These are phyloP conservation scores for Phrynocephalus forsythii DNA, from an alignment of 2,797 vertebrate species.

Conservation along the genomic window DNA sequence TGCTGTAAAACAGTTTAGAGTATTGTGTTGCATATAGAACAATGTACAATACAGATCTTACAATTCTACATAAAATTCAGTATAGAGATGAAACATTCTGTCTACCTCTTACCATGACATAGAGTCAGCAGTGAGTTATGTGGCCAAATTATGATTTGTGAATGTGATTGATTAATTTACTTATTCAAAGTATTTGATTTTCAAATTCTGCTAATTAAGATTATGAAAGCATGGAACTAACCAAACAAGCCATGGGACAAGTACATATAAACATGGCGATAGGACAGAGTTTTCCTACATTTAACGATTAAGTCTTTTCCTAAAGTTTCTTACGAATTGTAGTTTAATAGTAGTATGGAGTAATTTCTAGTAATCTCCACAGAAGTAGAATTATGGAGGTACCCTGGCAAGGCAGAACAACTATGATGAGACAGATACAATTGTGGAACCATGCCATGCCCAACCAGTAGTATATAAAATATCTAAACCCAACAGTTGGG, in stretches of 20 bases:
- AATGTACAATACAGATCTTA: no score
- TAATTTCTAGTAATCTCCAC: not conserved
- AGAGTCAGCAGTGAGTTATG: not conserved
- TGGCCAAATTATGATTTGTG: not conserved
- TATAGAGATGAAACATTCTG: not conserved
- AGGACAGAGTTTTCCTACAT: not conserved
- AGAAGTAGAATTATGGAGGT: not conserved
- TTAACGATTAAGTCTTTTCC: not conserved
- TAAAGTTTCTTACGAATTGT: not conserved
- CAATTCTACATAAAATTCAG: not conserved
- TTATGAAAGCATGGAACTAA: not conserved
- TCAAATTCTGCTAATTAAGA: not conserved
- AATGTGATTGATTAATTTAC: not conserved
- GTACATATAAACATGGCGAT: no score
- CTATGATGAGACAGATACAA: no score
- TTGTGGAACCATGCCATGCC: not conserved
- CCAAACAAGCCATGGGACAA: not conserved
- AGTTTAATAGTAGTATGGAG: not conserved
- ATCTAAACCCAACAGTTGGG: not conserved
- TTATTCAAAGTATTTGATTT: not conserved
- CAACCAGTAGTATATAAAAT: not conserved
- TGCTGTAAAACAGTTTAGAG: slow-evolving; percentile 58
- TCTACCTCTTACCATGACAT: not conserved
- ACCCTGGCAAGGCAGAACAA: not conserved
- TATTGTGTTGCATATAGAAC: not conserved